Percentiles rank a stretch among this genome's conserved stretches.
phyloP scores from a whole-genome alignment of 2,113 vertebrate species.

The Clupea harengus region DNA sequence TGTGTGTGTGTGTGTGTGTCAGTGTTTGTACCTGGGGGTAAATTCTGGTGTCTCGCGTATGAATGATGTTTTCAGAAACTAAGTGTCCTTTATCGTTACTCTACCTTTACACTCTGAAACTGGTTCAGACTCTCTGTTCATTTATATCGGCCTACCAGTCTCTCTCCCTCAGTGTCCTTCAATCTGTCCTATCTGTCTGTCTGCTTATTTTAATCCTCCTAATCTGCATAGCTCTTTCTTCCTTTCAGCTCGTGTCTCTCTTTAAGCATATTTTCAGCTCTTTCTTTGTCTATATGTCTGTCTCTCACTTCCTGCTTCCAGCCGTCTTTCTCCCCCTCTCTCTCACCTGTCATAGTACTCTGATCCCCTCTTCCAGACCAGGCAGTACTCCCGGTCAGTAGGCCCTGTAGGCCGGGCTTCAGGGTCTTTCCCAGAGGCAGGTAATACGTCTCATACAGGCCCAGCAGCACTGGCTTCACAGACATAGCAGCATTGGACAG shows the following conservation, averaged over 20 bases:
- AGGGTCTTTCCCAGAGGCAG: conserved; percentile 94
- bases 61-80: background rate
- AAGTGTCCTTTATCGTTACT: background rate
- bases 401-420: conserved; percentile 93
- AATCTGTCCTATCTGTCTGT: too few species aligned
- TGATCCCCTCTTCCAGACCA: conserved; percentile 94
- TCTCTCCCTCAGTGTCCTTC: background rate
- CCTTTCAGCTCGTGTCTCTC: too few species aligned
- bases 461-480: conserved; percentile 91
- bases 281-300: background rate
- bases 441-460: conserved; percentile 96
- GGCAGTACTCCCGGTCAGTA: conserved; percentile 94
- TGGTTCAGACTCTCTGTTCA: background rate
- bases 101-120: background rate
- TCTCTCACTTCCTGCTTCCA: background rate
- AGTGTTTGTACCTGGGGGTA: background rate
- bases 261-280: too few species aligned
- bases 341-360: conserved; percentile 96
- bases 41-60: background rate
- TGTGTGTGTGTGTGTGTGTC: too few species aligned
- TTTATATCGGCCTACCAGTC: background rate
- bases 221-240: too few species aligned
- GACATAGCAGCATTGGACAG: conserved; percentile 99
- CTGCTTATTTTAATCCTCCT: too few species aligned
- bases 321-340: background rate